Evolutionary conservation across 2,888 invertebrate species (phyloP), one percentile per base, ranked within the genome.

Genomic region (Eucriotettix oculatus): DNA sequence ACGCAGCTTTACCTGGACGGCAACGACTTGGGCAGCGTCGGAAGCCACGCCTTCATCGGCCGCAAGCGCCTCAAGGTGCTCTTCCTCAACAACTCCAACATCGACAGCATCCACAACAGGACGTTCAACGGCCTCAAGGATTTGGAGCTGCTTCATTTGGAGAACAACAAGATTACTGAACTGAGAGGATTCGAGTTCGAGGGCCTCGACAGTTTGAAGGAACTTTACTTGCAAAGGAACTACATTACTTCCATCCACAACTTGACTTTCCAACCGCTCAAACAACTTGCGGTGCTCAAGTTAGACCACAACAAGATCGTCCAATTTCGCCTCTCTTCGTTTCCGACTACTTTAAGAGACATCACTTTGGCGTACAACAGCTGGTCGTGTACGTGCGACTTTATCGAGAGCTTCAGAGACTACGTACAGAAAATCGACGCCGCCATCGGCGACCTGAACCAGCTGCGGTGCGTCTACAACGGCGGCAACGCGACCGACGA

Each of bases 1-100:
- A 90, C 91, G n/a, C 85, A 89, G 71, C 78, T 92, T 65, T 89
- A 88, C 70, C 77, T 93, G 64, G 90, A 90, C 72, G 90, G 90
- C 64, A 90, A 91, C 73, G 82, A 87, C 71, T 79, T 92, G 67
- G 81, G 83, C 68, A 78, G 81, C 61, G 78, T 92, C 60, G 82
- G 84, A 66, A 86, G 87, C 72, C 90, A 90, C 75, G 86, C 88
- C 53, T 91, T 93, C 73, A 87, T 92, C 67, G 91, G 90, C 9
- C 79, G 90, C 66, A 89, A 88, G 75, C 82, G 85, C 67, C 76
- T 90, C 62, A 83, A 84, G 70, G 79, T 85, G 63, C 73, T 90
- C 58, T 90, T 84, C 72, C 75, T 90, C 64, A 90, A 90, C 72
- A 80, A 83, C 57, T 89, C 88, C 42, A 85, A 85, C 69, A 84